Percentiles rank a stretch among this genome's conserved stretches.
phyloP scores from a whole-genome alignment of 2,113 vertebrate genomes.

The Propithecus coquereli region DNA sequence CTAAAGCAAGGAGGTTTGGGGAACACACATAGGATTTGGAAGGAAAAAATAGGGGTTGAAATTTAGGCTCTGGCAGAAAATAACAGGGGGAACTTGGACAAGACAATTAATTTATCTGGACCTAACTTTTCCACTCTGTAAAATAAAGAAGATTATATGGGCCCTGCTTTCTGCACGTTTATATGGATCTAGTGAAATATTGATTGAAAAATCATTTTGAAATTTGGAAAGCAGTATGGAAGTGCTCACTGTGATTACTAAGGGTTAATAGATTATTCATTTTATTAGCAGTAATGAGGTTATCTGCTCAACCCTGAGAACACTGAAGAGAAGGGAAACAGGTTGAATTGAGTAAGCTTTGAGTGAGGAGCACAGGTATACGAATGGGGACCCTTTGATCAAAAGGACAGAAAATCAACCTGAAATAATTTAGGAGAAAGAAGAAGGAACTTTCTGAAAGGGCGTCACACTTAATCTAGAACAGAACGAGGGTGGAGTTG shows the following conservation, averaged over 20 bases:
- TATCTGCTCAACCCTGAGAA: neutral
- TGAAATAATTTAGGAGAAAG: neutral
- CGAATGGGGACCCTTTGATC: neutral
- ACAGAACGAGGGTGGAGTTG: neutral
- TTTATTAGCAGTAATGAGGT: neutral
- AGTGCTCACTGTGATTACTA: neutral
- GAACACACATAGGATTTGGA: neutral
- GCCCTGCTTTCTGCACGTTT: neutral
- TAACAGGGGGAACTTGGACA: neutral
- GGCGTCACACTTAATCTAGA: neutral
- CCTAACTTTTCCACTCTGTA: neutral
- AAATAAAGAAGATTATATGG: neutral
- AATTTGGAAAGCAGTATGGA: neutral
- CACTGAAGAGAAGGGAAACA: neutral
- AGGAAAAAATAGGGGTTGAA: neutral
- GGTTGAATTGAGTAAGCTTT: neutral
- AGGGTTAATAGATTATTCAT: neutral
- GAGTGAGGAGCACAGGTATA: neutral
- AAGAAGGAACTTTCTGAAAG: neutral
- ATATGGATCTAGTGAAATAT: neutral
- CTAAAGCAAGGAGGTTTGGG: neutral
- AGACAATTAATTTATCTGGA: neutral
- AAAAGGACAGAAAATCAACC: neutral
- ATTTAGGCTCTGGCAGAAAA: neutral
- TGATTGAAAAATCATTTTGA: neutral